Base-by-base conservation (phyloP, 1,140 invertebrate species). In the Macrotrachela quadricornifera region DNA sequence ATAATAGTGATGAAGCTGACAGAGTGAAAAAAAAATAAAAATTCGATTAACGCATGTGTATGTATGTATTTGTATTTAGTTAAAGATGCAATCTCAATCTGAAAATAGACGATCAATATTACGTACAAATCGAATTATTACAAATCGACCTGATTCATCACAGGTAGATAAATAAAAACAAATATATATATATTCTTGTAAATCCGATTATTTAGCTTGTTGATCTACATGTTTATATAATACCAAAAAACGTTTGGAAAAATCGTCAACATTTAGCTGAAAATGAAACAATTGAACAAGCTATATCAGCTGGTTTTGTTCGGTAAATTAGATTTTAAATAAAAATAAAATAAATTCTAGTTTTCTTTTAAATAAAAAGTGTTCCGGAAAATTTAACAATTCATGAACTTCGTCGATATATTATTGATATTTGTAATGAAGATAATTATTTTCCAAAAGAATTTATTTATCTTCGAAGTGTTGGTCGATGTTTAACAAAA, bases 221-320 rank as follows among this genome's bases (percentile, higher is more conserved):
- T 49, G 68, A 71, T 59, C 54, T 71, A 10, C 69, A 71, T 60
- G 61, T 71, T 40, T 71, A 71, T 57, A 58, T 70, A 45, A 63
- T 71, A 17, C 68, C 68, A 17, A 57, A 59, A 47, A 62, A 66
- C 18, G 57, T 69, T 56, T 71, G 69, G 69, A 57, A 65, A 41
- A 61, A 64, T 30, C 56, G 62, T 15, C 59, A 64, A 56, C 66
- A 68, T 57, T 62, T 68, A 47, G 65, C 68, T 39, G 59, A 65
- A 45, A 70, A 70, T 55, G 60, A 65, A 56, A 59, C 61, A 30
- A 63, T 70, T n/a, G 60, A 63, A 51, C 65, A 70, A 49, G 66
- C 66, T 6, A 59, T 71, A 18, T 71, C 69, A 17, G 58, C 62
- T 2, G 69, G 69, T 40, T 71, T 71, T 56, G 66, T 71, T 43